These are phyloP conservation scores for Pantherophis guttatus DNA, from an alignment of 2,113 vertebrate species.

Conservation along the genomic window DNA sequence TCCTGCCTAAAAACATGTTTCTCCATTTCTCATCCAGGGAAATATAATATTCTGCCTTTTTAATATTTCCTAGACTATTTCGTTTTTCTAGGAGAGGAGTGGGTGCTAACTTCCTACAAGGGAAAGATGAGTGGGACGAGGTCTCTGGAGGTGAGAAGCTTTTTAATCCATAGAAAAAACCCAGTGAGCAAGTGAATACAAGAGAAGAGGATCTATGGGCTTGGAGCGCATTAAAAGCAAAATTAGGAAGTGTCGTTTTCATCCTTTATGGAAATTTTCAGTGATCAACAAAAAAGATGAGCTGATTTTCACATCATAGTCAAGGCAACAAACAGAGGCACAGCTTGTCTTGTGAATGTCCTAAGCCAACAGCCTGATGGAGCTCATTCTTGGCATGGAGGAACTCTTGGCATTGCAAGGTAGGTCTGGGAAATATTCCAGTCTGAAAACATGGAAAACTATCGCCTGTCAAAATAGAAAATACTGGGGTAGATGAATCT, in stretches of 20 bases:
- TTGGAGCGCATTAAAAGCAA: neutral
- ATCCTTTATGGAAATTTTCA: neutral
- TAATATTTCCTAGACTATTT: too few species aligned
- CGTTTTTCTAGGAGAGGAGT: too few species aligned
- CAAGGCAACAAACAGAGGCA: constrained; percentile 24
- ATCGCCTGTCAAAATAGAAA: neutral
- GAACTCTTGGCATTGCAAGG: neutral
- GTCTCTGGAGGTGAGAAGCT: neutral
- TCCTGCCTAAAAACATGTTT: too few species aligned
- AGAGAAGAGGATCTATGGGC: neutral
- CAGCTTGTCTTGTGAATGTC: constrained; percentile 28
- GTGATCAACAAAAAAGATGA: constrained; percentile 7
- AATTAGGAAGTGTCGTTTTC: neutral
- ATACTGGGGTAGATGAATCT: neutral
- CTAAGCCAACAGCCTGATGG: neutral
- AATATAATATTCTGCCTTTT: too few species aligned
- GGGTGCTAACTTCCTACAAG: too few species aligned
- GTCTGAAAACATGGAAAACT: neutral
- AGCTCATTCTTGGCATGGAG: neutral
- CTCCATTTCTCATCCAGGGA: too few species aligned
- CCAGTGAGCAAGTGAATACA: neutral
- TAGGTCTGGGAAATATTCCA: neutral
- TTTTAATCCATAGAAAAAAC: neutral
- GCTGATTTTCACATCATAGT: constrained; percentile 49
- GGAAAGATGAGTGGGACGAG: neutral